Conservation (phyloP, 2,113 vertebrate species). For the Megalops atlanticus region DNA sequence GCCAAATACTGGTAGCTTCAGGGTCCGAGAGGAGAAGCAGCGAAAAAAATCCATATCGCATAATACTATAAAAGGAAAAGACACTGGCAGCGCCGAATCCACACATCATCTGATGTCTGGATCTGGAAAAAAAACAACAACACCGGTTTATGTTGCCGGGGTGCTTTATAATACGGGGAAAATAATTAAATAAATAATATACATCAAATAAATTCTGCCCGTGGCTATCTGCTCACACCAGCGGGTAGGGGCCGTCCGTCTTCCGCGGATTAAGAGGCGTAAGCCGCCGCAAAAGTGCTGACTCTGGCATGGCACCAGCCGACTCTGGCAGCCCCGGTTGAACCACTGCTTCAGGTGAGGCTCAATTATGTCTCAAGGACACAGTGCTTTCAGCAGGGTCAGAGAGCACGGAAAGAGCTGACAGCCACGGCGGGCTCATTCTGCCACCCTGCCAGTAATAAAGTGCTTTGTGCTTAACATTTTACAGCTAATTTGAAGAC, state of each 20-base stretch:
- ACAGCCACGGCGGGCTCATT: slow-evolving; percentile 13
- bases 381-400: slow-evolving; percentile 42
- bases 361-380: slow-evolving; percentile 62
- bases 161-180: too few relatives aligned
- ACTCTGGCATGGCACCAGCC: background rate
- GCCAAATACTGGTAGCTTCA: slow-evolving; percentile 61
- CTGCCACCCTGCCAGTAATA: slow-evolving; percentile 31
- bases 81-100: slow-evolving; percentile 60
- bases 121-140: background rate
- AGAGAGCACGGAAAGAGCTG: slow-evolving; percentile 18
- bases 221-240: background rate
- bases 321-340: slow-evolving; percentile 21
- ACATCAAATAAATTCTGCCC: background rate
- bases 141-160: too few relatives aligned
- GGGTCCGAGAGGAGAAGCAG: slow-evolving; percentile 40
- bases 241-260: background rate
- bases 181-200: background rate
- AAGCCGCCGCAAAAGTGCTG: background rate
- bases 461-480: slow-evolving; percentile 55
- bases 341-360: slow-evolving; percentile 47
- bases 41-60: slow-evolving; percentile 54
- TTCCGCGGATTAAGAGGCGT: background rate
- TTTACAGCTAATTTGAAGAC: slow-evolving; percentile 62
- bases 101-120: slow-evolving; percentile 37
- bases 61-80: slow-evolving; percentile 40